Percentiles rank a stretch among this genome's conserved stretches.
Evolutionary conservation across 2,888 invertebrate species (phyloP).

Genomic region (Lingula anatina): DNA sequence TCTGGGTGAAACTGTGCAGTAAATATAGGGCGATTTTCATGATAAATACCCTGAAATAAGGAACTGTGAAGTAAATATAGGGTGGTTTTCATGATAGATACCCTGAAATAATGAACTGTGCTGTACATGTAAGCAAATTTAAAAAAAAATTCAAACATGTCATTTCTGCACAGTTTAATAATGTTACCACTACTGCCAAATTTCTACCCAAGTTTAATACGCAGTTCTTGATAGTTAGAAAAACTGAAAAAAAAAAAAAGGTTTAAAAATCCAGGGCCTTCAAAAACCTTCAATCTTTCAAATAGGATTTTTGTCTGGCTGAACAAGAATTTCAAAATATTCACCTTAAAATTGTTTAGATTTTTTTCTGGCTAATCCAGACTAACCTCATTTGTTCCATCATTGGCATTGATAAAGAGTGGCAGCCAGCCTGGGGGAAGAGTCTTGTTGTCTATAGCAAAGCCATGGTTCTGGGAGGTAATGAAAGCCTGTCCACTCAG

Average conservation of each 20-base stretch:
- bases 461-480: conserved; percentile 53
- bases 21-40: conserved; percentile 32
- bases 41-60: conserved; percentile 27
- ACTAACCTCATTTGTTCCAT: conserved; percentile 34
- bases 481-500: conserved; percentile 36
- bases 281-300: too few species aligned
- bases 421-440: conserved; percentile 31
- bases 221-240: too few species aligned
- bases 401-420: conserved; percentile 38
- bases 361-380: too few species aligned
- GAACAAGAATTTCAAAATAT: too few species aligned
- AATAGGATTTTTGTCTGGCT: too few species aligned
- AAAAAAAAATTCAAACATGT: too few species aligned
- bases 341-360: too few species aligned
- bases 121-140: background rate
- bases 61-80: conserved; percentile 26
- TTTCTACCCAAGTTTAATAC: too few species aligned
- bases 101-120: conserved; percentile 17
- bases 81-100: conserved; percentile 27
- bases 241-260: too few species aligned
- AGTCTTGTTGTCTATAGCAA: conserved; percentile 38
- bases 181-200: too few species aligned
- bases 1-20: conserved; percentile 45
- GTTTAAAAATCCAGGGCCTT: too few species aligned
- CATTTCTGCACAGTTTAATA: too few species aligned